These are phyloP conservation scores for Muscicapa striata DNA, from an alignment of 2,797 vertebrate species.

Conservation along the genomic window DNA sequence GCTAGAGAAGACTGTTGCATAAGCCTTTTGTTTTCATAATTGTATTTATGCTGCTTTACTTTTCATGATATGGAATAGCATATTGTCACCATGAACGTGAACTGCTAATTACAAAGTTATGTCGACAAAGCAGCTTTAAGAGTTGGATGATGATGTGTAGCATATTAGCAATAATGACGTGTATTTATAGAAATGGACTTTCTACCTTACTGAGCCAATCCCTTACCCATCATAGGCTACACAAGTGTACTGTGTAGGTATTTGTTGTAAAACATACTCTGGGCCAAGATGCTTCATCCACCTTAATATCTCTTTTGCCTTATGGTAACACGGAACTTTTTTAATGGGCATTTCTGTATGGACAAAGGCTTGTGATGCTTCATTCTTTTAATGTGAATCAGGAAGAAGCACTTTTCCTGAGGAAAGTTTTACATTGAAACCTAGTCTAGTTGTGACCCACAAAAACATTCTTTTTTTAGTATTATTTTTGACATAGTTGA, in stretches of 20 bases:
- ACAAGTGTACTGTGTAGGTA: constrained; percentile 27
- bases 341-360: constrained; percentile 75
- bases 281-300: constrained; percentile 65
- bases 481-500: constrained; percentile 23
- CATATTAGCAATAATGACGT: constrained; percentile 80
- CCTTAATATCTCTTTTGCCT: constrained; percentile 69
- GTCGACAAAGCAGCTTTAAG: constrained; percentile 54
- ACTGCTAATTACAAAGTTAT: constrained; percentile 39
- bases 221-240: constrained; percentile 60
- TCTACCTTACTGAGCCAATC: constrained; percentile 75
- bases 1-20: constrained; percentile 72
- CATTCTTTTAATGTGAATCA: constrained; percentile 73
- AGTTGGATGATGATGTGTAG: constrained; percentile 62
- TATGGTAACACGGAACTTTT: constrained; percentile 68
- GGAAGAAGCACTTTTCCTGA: constrained; percentile 66
- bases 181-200: constrained; percentile 62
- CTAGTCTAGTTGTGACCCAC: constrained; percentile 87
- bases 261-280: constrained; percentile 50
- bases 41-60: constrained; percentile 61
- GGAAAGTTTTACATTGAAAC: constrained; percentile 71
- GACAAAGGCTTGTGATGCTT: constrained; percentile 77
- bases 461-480: neutral
- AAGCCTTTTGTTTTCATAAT: constrained; percentile 71
- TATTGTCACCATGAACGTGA: constrained; percentile 45
- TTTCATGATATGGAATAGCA: constrained; percentile 14